Base-by-base conservation (phyloP, 2,113 vertebrate genomes). In the Copsychus sechellarum region DNA sequence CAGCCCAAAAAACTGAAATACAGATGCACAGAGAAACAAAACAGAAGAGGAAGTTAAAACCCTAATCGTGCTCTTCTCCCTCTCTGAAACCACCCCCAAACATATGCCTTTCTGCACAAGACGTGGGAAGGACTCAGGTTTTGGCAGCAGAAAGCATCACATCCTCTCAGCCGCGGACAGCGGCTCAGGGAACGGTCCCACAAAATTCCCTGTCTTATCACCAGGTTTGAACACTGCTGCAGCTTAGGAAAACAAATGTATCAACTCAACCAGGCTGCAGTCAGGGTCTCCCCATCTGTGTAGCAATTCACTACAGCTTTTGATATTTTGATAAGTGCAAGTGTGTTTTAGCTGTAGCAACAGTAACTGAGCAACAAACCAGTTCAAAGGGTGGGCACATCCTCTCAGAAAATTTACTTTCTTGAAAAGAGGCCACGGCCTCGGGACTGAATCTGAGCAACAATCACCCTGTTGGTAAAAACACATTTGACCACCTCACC, bases 81-180 rank as follows among this genome's bases (percentile, higher is more conserved):
- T 72, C 70, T 79, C 94, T 86, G 90, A 89, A 96, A 38, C 91
- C 94, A 89, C 91, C 95, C 92, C 90, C 94, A 90, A 95, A 57
- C 92, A 94, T 61, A 93, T 71, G 93, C 85, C 93, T 90, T 45
- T 7, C 16, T 66, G 86, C 91, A 76, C 15, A 71, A 90, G 74
- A 82, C 53, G 79, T 73, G 87, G 95, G 92, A 96, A 95, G 90
- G 85, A 45, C 69, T 64, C 4, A 0, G 53, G 65, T 80, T 69
- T 64, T 94, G 86, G 93, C 92, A 92, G 85, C 40, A 78, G n/a
- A 10, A 40, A 90, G 58, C 62, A 61, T 21, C 89, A 65, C 50
- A 12, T 93, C 76, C 69, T 77, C 57, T 14, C 51, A 72, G 93
- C 78, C 50, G 14, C 1, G 8, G 88, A 16, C n/a, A 5, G 34